These are phyloP conservation scores for Chanos chanos DNA, from an alignment of 2,797 vertebrate genomes.

Conservation along the genomic window DNA sequence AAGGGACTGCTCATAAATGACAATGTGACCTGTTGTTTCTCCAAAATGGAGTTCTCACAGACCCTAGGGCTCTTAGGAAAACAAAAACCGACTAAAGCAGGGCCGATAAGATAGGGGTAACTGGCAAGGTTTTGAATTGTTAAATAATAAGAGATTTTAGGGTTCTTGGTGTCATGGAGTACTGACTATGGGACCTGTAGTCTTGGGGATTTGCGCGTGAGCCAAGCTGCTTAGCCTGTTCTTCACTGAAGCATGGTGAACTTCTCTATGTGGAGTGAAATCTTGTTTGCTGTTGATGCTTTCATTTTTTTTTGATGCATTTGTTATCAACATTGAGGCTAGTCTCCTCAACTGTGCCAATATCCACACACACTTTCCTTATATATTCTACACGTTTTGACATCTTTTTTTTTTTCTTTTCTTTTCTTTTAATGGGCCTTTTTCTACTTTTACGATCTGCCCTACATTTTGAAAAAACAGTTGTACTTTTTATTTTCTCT, in stretches of 20 bases:
- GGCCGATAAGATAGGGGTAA: background rate
- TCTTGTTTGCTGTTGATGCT: constrained; percentile 47
- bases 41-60: background rate
- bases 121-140: constrained; percentile 21
- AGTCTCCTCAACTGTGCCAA: constrained; percentile 57
- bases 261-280: constrained; percentile 47
- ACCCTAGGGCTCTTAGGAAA: background rate
- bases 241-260: constrained; percentile 50
- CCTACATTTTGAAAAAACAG: constrained; percentile 41
- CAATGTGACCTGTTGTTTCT: background rate
- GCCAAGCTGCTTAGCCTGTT: constrained; percentile 8
- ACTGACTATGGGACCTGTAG: constrained; percentile 21
- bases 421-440: constrained; percentile 34
- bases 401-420: no score
- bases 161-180: constrained; percentile 24
- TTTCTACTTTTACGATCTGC: constrained; percentile 53
- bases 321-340: constrained; percentile 44
- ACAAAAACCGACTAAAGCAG: background rate
- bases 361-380: constrained; percentile 43
- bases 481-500: constrained; percentile 37
- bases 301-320: constrained; percentile 52
- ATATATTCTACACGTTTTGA: constrained; percentile 40
- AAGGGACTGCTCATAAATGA: background rate
- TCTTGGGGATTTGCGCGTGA: constrained; percentile 23
- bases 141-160: background rate